phyloP scores from a whole-genome alignment of 2,113 vertebrate genomes.

The Grantiella picta region DNA sequence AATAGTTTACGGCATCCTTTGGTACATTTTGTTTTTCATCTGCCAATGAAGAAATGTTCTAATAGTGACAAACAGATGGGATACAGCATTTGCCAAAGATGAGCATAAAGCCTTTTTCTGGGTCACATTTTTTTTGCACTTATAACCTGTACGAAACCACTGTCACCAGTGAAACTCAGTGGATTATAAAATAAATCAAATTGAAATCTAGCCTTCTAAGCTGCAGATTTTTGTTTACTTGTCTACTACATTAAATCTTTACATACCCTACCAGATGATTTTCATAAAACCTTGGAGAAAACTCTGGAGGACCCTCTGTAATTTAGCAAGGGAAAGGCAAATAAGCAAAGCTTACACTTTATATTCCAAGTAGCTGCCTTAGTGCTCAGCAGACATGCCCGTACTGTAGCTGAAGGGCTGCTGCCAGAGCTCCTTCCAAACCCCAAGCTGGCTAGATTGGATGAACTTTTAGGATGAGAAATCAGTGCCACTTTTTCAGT shows the following conservation, averaged over 20 bases:
- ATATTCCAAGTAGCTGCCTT: neutral
- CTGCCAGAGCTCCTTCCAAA: neutral
- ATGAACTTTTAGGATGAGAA: neutral
- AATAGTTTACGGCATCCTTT: slow-evolving; percentile 38
- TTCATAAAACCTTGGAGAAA: slow-evolving; percentile 5
- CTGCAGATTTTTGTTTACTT: neutral
- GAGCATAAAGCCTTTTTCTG: neutral
- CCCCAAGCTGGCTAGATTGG: neutral
- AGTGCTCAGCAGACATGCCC: neutral
- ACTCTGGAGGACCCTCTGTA: neutral
- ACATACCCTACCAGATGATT: neutral
- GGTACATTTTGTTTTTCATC: slow-evolving; percentile 35
- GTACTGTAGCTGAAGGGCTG: neutral
- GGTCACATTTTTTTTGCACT: slow-evolving; percentile 36
- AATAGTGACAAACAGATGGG: slow-evolving; percentile 52
- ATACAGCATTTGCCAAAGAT: slow-evolving; percentile 22
- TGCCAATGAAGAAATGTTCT: slow-evolving; percentile 31
- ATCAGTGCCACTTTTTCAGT: neutral
- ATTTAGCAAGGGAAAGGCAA: neutral
- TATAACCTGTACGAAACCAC: slow-evolving; percentile 32
- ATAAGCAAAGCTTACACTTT: neutral
- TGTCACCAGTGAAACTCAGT: neutral
- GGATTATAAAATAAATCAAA: neutral
- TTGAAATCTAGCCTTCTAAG: neutral
- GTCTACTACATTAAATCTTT: neutral